phyloP scores from a whole-genome alignment of 2,113 vertebrate genomes.

The Chaetura pelagica region DNA sequence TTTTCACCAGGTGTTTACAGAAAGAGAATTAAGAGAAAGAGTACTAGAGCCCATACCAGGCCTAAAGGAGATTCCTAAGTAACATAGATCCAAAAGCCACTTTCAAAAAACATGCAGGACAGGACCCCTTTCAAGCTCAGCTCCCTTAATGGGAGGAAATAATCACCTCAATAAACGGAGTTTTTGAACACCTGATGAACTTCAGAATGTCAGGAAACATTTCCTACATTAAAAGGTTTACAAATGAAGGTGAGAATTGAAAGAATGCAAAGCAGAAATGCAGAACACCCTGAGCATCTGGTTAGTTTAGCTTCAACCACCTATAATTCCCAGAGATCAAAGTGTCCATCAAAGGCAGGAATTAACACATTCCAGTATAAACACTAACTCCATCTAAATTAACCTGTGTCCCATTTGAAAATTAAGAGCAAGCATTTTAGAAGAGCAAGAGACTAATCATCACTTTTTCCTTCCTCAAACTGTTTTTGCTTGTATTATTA shows the following conservation, averaged over 20 bases:
- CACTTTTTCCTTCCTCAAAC: neutral
- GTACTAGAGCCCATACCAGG: neutral
- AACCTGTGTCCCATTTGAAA: neutral
- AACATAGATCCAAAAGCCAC: neutral
- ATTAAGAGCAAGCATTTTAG: neutral
- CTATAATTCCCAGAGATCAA: conserved; percentile 40
- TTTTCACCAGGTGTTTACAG: neutral
- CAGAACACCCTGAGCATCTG: conserved; percentile 15
- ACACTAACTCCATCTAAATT: neutral
- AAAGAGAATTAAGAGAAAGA: neutral
- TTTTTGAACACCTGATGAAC: neutral
- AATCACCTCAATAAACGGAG: neutral
- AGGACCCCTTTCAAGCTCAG: neutral
- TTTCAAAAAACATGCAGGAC: neutral
- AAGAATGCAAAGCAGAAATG: conserved; percentile 44
- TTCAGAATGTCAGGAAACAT: neutral
- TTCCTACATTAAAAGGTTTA: neutral
- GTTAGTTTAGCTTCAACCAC: conserved; percentile 34
- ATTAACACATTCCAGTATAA: conserved; percentile 51
- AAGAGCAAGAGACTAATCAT: neutral
- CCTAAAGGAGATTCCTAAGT: neutral
- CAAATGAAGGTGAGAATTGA: conserved; percentile 20
- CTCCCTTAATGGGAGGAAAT: neutral
- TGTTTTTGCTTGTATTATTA: neutral
- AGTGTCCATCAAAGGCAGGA: neutral